Conservation (phyloP, 2,113 vertebrate genomes). For the Tetrao urogallus region DNA sequence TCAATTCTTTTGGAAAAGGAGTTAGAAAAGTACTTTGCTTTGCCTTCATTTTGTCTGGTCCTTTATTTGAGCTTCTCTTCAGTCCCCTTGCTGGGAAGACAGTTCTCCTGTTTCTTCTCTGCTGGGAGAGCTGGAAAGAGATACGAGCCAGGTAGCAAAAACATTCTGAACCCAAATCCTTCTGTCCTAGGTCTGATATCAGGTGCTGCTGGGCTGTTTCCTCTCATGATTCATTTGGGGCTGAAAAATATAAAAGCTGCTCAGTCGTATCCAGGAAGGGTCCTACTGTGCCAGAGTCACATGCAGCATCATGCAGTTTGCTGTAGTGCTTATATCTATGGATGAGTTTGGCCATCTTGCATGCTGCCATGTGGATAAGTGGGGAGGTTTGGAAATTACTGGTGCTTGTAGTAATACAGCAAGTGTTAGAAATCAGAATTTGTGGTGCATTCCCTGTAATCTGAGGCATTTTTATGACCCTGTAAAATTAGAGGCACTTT, state of each 20-base stretch:
- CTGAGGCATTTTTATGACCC: neutral
- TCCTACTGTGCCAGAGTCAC: neutral
- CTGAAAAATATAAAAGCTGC: neutral
- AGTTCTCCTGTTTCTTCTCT: neutral
- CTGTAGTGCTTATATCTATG: neutral
- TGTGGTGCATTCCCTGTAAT: neutral
- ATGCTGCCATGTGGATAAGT: neutral
- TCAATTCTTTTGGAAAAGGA: neutral
- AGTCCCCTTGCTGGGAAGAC: neutral
- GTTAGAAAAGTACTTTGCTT: neutral
- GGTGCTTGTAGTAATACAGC: neutral
- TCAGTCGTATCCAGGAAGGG: rapidly evolving
- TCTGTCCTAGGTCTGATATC: neutral
- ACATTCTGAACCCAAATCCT: neutral
- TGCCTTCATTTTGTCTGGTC: neutral
- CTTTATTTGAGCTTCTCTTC: neutral
- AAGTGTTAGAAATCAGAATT: neutral
- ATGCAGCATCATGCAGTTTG: neutral
- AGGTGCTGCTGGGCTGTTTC: rapidly evolving
- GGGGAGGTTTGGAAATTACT: rapidly evolving
- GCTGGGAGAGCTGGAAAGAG: neutral
- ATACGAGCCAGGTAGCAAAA: neutral
- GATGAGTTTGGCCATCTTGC: neutral
- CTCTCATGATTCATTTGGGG: neutral
- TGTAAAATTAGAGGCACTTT: neutral